Conservation (phyloP, 37 sponge, comb jelly and placozoan genomes). For the Axinella damicornis region DNA sequence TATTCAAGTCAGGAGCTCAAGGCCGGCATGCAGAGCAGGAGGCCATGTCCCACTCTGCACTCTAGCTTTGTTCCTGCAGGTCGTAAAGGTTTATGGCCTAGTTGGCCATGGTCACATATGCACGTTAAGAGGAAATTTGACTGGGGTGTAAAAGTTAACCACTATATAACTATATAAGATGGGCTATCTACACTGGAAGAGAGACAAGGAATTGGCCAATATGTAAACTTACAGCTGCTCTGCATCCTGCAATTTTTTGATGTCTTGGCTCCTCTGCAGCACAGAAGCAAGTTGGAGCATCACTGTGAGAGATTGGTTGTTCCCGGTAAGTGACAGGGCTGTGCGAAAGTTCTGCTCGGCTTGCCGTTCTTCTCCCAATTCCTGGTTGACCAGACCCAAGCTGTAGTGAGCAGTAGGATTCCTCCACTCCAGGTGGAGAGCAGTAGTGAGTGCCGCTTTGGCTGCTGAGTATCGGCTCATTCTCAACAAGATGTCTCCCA, state of each 20-base stretch:
- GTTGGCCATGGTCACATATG: too few species aligned
- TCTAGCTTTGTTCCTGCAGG: too few species aligned
- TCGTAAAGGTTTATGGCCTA: too few species aligned
- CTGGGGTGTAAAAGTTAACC: too few species aligned
- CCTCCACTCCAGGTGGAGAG: neutral
- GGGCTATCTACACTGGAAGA: too few species aligned
- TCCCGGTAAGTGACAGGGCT: slow-evolving; percentile 6
- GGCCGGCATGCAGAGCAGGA: too few species aligned
- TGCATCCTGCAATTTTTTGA: neutral
- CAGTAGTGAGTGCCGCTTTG: neutral
- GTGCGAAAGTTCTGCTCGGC: slow-evolving; percentile 23
- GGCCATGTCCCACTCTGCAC: too few species aligned
- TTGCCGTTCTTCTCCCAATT: neutral
- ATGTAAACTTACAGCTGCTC: slow-evolving; percentile 10
- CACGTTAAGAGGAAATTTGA: too few species aligned
- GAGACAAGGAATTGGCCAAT: too few species aligned
- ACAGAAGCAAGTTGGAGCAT: neutral
- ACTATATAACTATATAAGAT: too few species aligned
- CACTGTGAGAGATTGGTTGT: neutral
- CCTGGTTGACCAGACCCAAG: neutral
- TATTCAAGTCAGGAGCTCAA: too few species aligned
- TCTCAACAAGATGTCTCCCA: slow-evolving; percentile 57
- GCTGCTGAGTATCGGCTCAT: slow-evolving; percentile 46
- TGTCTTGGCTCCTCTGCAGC: neutral
- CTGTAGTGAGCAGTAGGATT: slow-evolving; percentile 32